Percentiles rank a stretch among this genome's conserved stretches.
These are phyloP conservation scores for Sarcophaga caerulescens DNA, from an alignment of 2,888 invertebrate species.

Conservation along the genomic window DNA sequence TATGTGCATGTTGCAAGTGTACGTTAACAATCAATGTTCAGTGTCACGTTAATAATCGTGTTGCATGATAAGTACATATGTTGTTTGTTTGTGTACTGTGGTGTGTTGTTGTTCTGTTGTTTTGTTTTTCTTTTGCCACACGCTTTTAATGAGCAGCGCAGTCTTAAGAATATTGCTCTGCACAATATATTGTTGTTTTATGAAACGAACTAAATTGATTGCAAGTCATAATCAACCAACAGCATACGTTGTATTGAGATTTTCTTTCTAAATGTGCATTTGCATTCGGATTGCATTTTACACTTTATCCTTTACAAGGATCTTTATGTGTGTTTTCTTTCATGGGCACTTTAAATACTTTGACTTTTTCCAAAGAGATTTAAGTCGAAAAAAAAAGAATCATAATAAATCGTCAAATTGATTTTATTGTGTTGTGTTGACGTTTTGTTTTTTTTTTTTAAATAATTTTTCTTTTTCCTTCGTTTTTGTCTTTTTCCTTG, in stretches of 20 bases:
- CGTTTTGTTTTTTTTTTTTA: neutral
- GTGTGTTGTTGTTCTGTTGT: conserved; percentile 22
- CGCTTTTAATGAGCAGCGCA: conserved; percentile 31
- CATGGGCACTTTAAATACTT: conserved; percentile 40
- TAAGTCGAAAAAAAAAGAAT: neutral
- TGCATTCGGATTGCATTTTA: conserved; percentile 20
- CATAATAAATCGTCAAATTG: conserved; percentile 9
- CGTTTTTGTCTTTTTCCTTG: neutral
- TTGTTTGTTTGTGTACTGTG: conserved; percentile 10
- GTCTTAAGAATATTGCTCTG: neutral
- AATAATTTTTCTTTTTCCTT: no score
- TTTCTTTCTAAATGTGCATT: conserved; percentile 37
- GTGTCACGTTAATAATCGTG: conserved; percentile 54
- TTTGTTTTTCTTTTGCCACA: conserved; percentile 59
- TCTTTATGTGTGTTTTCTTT: neutral
- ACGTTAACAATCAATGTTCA: conserved; percentile 65
- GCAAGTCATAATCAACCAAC: conserved; percentile 11
- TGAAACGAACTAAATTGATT: conserved; percentile 40
- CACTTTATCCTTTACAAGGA: conserved; percentile 7
- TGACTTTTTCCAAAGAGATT: conserved; percentile 34
- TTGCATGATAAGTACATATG: conserved; percentile 68
- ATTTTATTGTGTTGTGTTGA: conserved; percentile 40
- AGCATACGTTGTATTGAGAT: conserved; percentile 31
- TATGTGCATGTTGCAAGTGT: conserved; percentile 65
- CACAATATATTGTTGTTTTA: neutral